Base-by-base conservation (phyloP, 2,113 vertebrate genomes). In the Piprites chloris region DNA sequence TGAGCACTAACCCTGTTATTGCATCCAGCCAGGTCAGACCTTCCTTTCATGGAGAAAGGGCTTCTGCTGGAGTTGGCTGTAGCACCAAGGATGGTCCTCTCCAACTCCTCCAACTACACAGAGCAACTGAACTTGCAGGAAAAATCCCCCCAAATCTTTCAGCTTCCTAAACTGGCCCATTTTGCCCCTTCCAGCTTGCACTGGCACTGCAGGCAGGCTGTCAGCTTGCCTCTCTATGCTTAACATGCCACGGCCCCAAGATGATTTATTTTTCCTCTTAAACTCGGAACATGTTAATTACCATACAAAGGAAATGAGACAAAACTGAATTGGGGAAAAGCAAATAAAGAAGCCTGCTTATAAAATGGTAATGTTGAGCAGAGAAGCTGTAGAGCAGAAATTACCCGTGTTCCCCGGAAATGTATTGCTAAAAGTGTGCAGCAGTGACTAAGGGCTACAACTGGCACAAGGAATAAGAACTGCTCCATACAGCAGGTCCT, bases 321-420 rank as follows among this genome's bases (percentile, higher is more conserved):
- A 47, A 91, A 95, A 93, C 61, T 8, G n/a, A 92, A 55, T 3
- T 4, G n/a, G 33, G 55, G 55, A 84, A 95, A 96, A 89, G 62
- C 72, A 95, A 97, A 92, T 73, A 94, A 90, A 87, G 87, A 74
- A 72, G 58, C 30, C 61, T 83, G 85, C 87, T 91, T 90, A 59
- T 77, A 77, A 93, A 95, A 92, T 58, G 47, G 65, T 62, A 65
- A 92, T 46, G 44, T 22, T 68, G 82, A 91, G 59, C 69, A 87
- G 87, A 89, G 88, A 62, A 33, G 52, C 72, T 50, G 72, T 21
- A 58, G 55, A 94, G 83, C 50, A 95, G 94, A 92, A 96, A 96
- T 93, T 81, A 85, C 14, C 22, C 1, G 0, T 87, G 76, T 79
- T 95, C 80, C 65, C 78, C 71, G 82, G 85, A 97, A 97, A 93